phyloP scores from a whole-genome alignment of 2,113 vertebrate genomes.

The Coracopsis vasa region DNA sequence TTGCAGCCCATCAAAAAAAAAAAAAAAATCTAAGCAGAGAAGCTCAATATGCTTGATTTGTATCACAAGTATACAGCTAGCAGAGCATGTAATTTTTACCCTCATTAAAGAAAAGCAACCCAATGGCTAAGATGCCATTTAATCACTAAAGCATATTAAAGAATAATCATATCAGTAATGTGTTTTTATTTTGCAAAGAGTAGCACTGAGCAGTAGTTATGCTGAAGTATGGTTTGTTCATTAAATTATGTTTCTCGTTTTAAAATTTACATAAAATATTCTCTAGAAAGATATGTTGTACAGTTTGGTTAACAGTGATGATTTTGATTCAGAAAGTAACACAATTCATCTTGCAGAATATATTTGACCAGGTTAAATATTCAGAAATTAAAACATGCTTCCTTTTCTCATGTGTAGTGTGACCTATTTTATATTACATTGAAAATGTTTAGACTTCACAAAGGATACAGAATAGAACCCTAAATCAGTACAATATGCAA shows the following conservation, averaged over 20 bases:
- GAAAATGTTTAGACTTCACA: background rate
- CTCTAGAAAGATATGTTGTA: background rate
- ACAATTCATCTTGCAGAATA: background rate
- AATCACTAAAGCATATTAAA: background rate
- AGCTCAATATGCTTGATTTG: background rate
- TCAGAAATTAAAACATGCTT: background rate
- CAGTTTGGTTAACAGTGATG: background rate
- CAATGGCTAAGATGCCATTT: background rate
- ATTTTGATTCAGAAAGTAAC: background rate
- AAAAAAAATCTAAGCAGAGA: background rate
- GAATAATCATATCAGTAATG: background rate
- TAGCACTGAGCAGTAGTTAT: background rate
- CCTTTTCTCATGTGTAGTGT: background rate
- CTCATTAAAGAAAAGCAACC: background rate
- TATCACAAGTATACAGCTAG: background rate
- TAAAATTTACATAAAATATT: background rate
- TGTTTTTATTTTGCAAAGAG: background rate
- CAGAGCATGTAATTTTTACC: background rate
- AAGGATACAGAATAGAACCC: background rate
- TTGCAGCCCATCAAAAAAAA: background rate
- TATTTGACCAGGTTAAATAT: background rate
- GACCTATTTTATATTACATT: background rate
- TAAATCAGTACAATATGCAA: background rate
- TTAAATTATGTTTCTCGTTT: background rate
- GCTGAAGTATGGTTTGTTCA: background rate